Evolutionary conservation across 2,113 vertebrate species (phyloP).

Genomic region (Dipodomys spectabilis): DNA sequence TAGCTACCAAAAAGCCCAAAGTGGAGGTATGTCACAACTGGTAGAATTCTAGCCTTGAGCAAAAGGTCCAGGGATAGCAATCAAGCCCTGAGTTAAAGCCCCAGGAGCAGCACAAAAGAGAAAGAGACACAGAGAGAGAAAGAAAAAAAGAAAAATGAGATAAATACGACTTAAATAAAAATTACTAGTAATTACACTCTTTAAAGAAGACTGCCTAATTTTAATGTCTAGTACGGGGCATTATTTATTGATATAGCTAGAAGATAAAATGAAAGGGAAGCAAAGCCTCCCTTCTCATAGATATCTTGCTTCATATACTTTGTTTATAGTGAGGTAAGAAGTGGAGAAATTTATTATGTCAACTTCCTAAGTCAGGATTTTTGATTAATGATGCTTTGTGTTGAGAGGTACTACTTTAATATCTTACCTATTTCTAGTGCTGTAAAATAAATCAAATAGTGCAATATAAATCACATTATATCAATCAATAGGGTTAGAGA

Average conservation of each 20-base stretch:
- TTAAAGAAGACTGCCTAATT: not conserved
- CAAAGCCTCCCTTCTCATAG: not conserved
- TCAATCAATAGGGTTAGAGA: not conserved
- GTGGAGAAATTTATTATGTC: not conserved
- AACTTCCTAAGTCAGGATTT: not conserved
- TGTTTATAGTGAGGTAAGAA: not conserved
- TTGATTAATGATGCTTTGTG: not conserved
- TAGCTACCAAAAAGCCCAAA: no score
- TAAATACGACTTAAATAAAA: not conserved
- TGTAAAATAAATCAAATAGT: not conserved
- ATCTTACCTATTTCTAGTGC: not conserved
- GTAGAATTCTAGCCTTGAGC: no score
- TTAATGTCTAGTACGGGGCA: not conserved
- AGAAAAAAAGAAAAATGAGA: no score
- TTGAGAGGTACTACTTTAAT: slow-evolving; percentile 4
- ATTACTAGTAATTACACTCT: no score
- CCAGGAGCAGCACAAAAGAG: no score
- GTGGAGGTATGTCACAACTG: no score
- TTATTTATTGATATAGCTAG: not conserved
- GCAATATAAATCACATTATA: not conserved
- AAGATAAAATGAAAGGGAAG: not conserved
- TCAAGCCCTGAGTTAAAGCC: no score
- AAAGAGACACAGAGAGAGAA: no score
- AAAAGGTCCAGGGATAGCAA: no score
- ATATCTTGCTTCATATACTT: not conserved